These are phyloP conservation scores for Strix aluco DNA, from an alignment of 2,113 vertebrate genomes.

Conservation along the genomic window DNA sequence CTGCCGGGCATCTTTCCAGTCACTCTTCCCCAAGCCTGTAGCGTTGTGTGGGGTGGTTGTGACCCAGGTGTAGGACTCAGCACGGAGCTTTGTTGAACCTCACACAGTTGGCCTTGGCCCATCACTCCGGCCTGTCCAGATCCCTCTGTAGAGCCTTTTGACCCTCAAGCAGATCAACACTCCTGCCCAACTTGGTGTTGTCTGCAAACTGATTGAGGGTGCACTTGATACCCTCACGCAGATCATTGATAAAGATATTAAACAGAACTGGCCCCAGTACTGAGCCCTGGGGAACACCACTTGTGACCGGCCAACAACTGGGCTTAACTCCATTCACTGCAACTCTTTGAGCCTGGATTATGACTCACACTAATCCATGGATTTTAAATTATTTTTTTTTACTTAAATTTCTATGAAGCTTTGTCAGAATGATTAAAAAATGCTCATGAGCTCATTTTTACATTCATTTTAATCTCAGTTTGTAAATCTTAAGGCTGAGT, in stretches of 20 bases:
- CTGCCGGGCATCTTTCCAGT: too few species aligned
- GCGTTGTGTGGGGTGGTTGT: too few species aligned
- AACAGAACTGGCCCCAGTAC: too few species aligned
- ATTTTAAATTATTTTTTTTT: background rate
- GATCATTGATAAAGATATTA: background rate
- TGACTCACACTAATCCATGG: background rate
- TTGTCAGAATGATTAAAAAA: background rate
- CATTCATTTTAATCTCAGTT: background rate
- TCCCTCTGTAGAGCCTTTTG: too few species aligned
- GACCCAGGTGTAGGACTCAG: too few species aligned
- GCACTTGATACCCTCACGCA: fast-evolving
- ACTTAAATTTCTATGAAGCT: background rate
- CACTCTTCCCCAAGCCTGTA: too few species aligned
- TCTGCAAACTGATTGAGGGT: too few species aligned
- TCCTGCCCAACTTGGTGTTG: too few species aligned
- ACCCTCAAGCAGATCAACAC: too few species aligned
- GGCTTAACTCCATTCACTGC: background rate
- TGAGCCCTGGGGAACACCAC: background rate
- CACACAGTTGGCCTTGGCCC: too few species aligned
- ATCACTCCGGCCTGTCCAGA: too few species aligned
- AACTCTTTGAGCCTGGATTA: background rate
- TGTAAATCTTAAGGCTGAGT: background rate
- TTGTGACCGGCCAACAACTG: background rate
- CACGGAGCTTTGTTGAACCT: too few species aligned
- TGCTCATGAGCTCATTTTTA: background rate